Conservation (phyloP, 2,797 vertebrate species). For the Mycteria americana region DNA sequence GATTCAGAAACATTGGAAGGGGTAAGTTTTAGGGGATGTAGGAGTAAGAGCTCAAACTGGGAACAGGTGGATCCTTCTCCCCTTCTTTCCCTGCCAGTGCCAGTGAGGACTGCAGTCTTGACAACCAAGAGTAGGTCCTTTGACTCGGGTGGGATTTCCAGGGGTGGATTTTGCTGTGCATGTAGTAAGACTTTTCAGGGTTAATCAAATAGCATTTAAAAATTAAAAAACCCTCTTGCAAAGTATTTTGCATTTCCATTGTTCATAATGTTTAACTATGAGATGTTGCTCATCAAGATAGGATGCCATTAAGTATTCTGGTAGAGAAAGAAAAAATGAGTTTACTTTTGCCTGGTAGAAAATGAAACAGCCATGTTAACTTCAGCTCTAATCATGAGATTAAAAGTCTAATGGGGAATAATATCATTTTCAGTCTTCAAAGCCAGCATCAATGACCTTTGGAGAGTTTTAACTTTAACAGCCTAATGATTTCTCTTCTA, state of each 20-base stretch:
- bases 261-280: background rate
- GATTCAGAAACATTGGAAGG: background rate
- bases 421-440: slow-evolving; percentile 45
- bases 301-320: slow-evolving; percentile 33
- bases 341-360: slow-evolving; percentile 39
- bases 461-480: slow-evolving; percentile 41
- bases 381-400: slow-evolving; percentile 59
- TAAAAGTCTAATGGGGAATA: slow-evolving; percentile 58
- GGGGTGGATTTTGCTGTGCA: background rate
- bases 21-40: background rate
- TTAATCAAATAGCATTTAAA: slow-evolving; percentile 18
- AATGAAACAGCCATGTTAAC: slow-evolving; percentile 46
- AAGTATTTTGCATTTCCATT: slow-evolving; percentile 29
- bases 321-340: slow-evolving; percentile 19
- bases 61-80: background rate
- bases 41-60: background rate
- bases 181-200: background rate
- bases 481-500: background rate
- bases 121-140: background rate
- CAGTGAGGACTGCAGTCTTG: background rate
- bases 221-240: background rate
- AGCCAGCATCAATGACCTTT: slow-evolving; percentile 52
- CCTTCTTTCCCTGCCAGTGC: background rate
- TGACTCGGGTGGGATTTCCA: background rate
- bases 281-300: slow-evolving; percentile 48